phyloP scores from a whole-genome alignment of 2,113 vertebrate species.

The Asarcornis scutulata region DNA sequence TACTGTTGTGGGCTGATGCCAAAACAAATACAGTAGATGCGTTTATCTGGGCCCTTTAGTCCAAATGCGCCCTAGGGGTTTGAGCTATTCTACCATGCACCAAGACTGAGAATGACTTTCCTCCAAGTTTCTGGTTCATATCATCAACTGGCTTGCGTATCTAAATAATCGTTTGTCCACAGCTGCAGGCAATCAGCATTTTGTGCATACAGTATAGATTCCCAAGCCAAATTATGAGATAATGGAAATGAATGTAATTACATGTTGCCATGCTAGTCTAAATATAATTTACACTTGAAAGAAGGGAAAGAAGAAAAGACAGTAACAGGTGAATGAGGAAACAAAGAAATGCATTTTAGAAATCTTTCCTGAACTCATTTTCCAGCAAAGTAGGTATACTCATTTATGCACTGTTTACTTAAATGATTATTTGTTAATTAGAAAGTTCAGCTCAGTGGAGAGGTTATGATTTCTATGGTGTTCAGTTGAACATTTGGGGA shows the following conservation, averaged over 20 bases:
- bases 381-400: background rate
- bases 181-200: constrained; percentile 63
- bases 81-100: background rate
- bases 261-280: constrained; percentile 52
- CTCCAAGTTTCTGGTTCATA: constrained; percentile 29
- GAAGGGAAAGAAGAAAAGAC: background rate
- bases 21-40: background rate
- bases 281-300: constrained; percentile 49
- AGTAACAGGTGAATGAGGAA: constrained; percentile 49
- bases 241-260: constrained; percentile 71
- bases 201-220: constrained; percentile 45
- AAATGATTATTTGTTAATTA: background rate
- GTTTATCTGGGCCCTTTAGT: background rate
- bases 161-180: constrained; percentile 39
- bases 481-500: background rate
- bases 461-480: background rate
- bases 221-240: constrained; percentile 56
- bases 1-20: background rate
- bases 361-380: background rate
- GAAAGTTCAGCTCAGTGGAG: background rate
- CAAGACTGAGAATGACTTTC: constrained; percentile 10
- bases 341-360: background rate
- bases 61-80: background rate
- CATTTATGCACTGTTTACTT: background rate
- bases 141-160: constrained; percentile 16